Base-by-base conservation (phyloP, 2,113 vertebrate genomes). In the Pomatorhinus ruficollis region DNA sequence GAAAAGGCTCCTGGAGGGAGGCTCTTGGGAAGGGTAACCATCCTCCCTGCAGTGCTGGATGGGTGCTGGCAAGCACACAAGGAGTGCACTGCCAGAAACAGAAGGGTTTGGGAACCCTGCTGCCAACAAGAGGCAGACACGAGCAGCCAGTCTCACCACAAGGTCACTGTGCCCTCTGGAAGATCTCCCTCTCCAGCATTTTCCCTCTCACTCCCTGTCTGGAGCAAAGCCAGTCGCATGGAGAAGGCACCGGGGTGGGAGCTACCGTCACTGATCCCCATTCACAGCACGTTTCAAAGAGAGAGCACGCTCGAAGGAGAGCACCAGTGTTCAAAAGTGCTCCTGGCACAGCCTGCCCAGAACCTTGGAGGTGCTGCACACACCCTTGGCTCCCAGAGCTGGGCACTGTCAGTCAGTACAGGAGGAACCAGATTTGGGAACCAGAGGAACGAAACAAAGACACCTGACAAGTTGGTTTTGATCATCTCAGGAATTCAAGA, bases 131-230 rank as follows among this genome's bases (percentile, higher is more conserved):
- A 96, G 91, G 87, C 70, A 83, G 87, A 53, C 72, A 37, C 85
- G 71, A 95, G 79, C 90, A 93, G 88, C 45, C 59, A 57, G 82
- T 72, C 85, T 79, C 81, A 76, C 49, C 0, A 4, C 95, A 94
- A 95, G 92, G 93, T 90, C 86, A 52, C 74, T 10, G 72, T 92
- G 88, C 89, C 88, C 96, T 87, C 79, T 95, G 92, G 88, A 95
- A 93, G 90, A 93, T 90, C 85, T 96, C 35, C 76, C 47, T 89
- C 88, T 83, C 64, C 76, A 75, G 86, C 16, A 0, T 72, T 87
- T 65, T 90, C 66, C 86, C 54, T 77, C 72, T 94, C 2, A 4
- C n/a, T 91, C 81, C 70, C 66, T 89, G 39, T 15, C 78, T 95
- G 90, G 96, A 93, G 49, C 47, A 90, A 68, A 64, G 95, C 92